Conservation (phyloP, 2,888 invertebrate species). For the Antheraea assamensis region DNA sequence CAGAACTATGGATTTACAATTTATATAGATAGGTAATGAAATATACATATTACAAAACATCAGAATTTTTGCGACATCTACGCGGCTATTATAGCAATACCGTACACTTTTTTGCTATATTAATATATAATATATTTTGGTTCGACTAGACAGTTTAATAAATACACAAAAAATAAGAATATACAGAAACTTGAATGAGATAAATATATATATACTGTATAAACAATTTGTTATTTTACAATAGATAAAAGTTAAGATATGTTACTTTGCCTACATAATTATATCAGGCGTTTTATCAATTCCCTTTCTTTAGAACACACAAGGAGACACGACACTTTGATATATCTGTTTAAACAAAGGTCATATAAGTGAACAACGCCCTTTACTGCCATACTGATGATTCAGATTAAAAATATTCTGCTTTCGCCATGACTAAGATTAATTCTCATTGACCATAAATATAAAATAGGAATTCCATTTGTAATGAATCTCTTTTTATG, state of each 20-base stretch:
- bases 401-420: conserved; percentile 65
- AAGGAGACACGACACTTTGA: neutral
- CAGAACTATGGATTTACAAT: no score
- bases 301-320: conserved; percentile 12
- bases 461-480: neutral
- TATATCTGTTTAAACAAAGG: neutral
- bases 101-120: no score
- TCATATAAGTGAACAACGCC: neutral
- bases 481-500: conserved; percentile 1
- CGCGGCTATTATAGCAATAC: no score
- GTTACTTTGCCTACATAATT: conserved; percentile 17
- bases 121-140: no score
- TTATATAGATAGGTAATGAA: no score
- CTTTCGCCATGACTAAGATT: conserved; percentile 70
- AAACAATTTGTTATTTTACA: neutral
- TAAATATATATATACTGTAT: neutral
- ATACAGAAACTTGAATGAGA: conserved; percentile 20
- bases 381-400: conserved; percentile 45
- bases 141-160: no score
- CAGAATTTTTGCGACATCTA: no score
- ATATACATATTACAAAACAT: no score
- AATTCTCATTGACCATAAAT: conserved; percentile 24
- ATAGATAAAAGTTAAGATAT: neutral
- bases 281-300: conserved; percentile 14
- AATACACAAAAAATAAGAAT: neutral